These are phyloP conservation scores for Linyphia triangularis DNA, from an alignment of 2,888 invertebrate species.

Conservation along the genomic window DNA sequence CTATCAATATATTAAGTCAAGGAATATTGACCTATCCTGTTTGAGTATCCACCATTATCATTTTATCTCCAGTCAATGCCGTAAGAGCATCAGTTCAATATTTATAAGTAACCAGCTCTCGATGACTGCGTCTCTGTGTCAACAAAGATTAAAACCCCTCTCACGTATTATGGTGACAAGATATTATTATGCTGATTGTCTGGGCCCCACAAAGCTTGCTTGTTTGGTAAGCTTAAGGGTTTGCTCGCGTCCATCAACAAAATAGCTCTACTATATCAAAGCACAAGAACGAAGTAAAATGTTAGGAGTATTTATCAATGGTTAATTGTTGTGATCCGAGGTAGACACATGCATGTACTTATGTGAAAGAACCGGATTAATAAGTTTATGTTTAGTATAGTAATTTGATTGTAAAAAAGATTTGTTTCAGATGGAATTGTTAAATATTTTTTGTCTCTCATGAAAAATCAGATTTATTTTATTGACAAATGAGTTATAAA, in stretches of 20 bases:
- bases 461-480: too few relatives aligned
- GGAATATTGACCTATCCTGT: background rate
- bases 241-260: background rate
- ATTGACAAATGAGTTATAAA: too few relatives aligned
- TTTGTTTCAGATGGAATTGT: too few relatives aligned
- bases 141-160: background rate
- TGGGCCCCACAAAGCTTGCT: background rate
- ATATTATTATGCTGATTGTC: background rate
- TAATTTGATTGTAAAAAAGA: too few relatives aligned
- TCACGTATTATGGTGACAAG: conserved; percentile 10
- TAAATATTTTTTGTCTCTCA: too few relatives aligned
- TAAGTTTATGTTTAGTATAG: too few relatives aligned
- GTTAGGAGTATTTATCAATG: too few relatives aligned
- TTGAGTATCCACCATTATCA: background rate
- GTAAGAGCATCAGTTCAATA: background rate
- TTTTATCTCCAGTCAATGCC: background rate
- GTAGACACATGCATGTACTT: too few relatives aligned
- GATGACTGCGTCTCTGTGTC: background rate
- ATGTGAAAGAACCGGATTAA: too few relatives aligned
- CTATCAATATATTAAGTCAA: background rate
- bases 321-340: too few relatives aligned
- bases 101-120: background rate
- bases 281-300: too few relatives aligned
- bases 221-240: background rate
- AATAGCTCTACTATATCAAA: background rate